phyloP scores from a whole-genome alignment of 2,113 vertebrate genomes.

The Orycteropus afer region DNA sequence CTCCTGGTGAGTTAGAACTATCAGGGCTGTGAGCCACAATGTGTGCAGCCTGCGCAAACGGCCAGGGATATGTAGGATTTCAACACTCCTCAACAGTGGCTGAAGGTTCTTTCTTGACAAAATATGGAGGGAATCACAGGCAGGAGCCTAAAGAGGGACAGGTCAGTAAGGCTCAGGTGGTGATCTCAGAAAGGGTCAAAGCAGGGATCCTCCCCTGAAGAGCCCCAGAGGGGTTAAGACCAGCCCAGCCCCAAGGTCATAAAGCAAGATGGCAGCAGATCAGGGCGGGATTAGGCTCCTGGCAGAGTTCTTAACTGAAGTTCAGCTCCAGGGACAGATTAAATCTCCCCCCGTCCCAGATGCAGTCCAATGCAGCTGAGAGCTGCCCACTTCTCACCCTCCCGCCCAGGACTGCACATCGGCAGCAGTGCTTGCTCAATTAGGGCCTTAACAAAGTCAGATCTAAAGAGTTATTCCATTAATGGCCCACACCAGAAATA shows the following conservation, averaged over 20 bases:
- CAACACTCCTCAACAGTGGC: neutral
- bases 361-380: slow-evolving; percentile 65
- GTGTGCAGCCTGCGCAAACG: neutral
- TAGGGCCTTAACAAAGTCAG: slow-evolving; percentile 70
- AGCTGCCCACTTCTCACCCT: slow-evolving; percentile 51
- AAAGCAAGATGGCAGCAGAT: neutral
- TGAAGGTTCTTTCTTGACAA: neutral
- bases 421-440: slow-evolving; percentile 45
- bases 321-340: slow-evolving; percentile 61
- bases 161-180: neutral
- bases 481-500: slow-evolving; percentile 74
- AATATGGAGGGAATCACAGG: neutral
- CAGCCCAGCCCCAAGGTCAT: slow-evolving; percentile 54
- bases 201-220: neutral
- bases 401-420: neutral
- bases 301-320: slow-evolving; percentile 46
- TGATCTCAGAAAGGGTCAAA: neutral
- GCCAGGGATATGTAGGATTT: neutral
- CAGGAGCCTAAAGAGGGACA: neutral
- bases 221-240: neutral
- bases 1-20: neutral
- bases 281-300: slow-evolving; percentile 11
- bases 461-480: slow-evolving; percentile 75
- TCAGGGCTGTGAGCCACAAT: neutral
- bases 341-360: slow-evolving; percentile 23